Percentiles rank a stretch among this genome's conserved stretches.
These are phyloP conservation scores for Eurois occulta DNA, from an alignment of 2,888 invertebrate species.

Conservation along the genomic window DNA sequence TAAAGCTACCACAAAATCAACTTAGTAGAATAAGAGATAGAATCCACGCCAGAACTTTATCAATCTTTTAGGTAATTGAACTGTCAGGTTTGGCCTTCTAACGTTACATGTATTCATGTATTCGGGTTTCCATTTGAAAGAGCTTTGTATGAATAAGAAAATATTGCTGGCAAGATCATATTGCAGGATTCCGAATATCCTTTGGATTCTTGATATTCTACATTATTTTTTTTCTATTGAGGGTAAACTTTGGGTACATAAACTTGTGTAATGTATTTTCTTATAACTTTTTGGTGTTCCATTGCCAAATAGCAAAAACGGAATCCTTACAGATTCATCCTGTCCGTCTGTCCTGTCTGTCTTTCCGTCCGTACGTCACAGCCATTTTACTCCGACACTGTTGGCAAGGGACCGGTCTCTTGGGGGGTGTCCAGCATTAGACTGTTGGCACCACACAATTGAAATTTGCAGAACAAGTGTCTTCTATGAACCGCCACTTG, in stretches of 20 bases:
- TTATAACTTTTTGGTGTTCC: background rate
- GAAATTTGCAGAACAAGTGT: too few species aligned
- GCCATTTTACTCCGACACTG: too few species aligned
- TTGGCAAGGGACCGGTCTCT: too few species aligned
- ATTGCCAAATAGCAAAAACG: background rate
- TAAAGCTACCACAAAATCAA: background rate
- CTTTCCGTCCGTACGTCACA: background rate
- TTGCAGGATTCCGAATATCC: background rate
- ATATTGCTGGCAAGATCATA: background rate
- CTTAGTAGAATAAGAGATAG: background rate
- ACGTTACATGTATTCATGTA: background rate
- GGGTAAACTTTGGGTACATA: background rate
- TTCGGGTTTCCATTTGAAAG: slow-evolving; percentile 25
- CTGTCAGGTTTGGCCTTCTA: background rate
- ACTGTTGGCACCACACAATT: too few species aligned
- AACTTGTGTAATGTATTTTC: background rate
- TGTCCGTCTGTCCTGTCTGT: background rate
- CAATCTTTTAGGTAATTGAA: slow-evolving; percentile 16
- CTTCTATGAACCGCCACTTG: too few species aligned
- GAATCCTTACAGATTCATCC: background rate
- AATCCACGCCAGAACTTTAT: slow-evolving; percentile 10
- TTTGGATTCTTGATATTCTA: background rate
- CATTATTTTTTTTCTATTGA: background rate
- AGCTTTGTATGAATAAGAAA: slow-evolving; percentile 12
- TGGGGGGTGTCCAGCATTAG: too few species aligned